Conservation (phyloP, 2,888 invertebrate species). For the Xylota sylvarum region DNA sequence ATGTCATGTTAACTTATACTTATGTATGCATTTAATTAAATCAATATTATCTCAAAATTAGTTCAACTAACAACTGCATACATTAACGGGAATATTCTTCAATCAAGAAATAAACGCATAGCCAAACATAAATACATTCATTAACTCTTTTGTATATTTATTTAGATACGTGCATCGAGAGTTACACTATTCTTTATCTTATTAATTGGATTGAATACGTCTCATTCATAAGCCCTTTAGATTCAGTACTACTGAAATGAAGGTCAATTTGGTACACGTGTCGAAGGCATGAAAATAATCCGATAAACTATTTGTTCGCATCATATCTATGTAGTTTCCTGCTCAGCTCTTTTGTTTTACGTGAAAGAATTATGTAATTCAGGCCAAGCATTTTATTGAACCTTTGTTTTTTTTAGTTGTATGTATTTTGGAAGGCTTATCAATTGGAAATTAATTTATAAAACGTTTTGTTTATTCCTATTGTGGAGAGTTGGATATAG, state of each 20-base stretch:
- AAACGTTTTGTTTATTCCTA: too few relatives aligned
- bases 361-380: not conserved
- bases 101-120: not conserved
- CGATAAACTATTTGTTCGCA: not conserved
- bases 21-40: not conserved
- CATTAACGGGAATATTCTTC: not conserved
- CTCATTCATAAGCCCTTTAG: not conserved
- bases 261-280: slow-evolving; percentile 30
- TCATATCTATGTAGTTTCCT: slow-evolving; percentile 13
- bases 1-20: not conserved
- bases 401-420: not conserved
- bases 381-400: not conserved
- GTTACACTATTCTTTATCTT: not conserved
- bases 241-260: not conserved
- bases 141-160: too few relatives aligned
- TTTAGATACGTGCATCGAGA: not conserved
- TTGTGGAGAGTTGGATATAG: too few relatives aligned
- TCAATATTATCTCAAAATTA: not conserved
- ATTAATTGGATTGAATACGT: not conserved
- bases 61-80: not conserved
- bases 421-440: too few relatives aligned
- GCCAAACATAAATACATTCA: not conserved
- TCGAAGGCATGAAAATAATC: slow-evolving; percentile 6
- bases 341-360: slow-evolving; percentile 55
- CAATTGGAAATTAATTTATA: too few relatives aligned